Evolutionary conservation across 2,888 invertebrate species (phyloP), one percentile per base, ranked within the genome.

Genomic region (Volucella zonaria): DNA sequence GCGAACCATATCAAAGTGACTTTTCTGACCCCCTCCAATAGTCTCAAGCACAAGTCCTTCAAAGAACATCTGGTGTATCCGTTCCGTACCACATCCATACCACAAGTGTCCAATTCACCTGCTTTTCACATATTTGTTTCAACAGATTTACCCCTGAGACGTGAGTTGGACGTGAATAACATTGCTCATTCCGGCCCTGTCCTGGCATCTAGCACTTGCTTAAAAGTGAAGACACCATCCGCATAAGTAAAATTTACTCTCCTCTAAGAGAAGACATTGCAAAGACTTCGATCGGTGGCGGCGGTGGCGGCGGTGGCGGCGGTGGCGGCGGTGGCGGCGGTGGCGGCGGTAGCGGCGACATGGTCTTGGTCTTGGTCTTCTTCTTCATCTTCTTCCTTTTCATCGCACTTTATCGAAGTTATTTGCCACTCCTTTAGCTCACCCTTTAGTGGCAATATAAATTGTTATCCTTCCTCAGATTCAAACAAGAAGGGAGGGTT

Each of bases 391-490:
- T 42, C 11, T 12, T 15, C 11, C 14, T 18, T 56, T 18, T 18
- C 15, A 1, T 74, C 47, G 23, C 10, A 14, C 49, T 56, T 59
- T 59, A 14, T 58, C 40, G 64, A 52, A 31, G 31, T 31, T 31
- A 31, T 31, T 62, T 62, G 18, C 62, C 45, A 62, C 52, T 45
- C 45, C 74, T 15, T 49, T 52, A 31, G 47, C 61, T 78, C 43
- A 51, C 42, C 54, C 74, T 10, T 61, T 42, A 75, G 62, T 59
- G 42, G 42, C 70, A 42, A 79, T 80, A 80, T 76, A 73, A 76
- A 85, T 81, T 85, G 81, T 81, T 81, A 81, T 77, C 81, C 81
- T 73, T 81, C 31, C 6, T 6, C 31, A 6, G 6, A 6, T 31
- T 31, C 73, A 58, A 73, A 68, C 15, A 61, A 61, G 43, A 75